phyloP scores from a whole-genome alignment of 1,140 invertebrate species.

The Drosophila nigrodunni region DNA sequence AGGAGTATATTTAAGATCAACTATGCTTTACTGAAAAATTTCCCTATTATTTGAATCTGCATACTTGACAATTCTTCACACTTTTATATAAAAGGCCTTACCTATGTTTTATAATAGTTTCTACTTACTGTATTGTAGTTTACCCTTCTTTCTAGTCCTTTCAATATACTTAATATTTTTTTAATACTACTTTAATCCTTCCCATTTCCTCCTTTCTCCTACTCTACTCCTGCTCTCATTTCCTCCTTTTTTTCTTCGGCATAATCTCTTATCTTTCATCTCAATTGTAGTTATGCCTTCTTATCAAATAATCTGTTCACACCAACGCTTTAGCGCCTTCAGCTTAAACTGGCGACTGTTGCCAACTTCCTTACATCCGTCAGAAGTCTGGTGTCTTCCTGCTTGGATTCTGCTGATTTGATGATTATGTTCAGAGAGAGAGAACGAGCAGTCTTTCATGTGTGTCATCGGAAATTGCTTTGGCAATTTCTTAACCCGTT shows the following conservation, averaged over 20 bases:
- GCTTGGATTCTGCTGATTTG: constrained; percentile 32
- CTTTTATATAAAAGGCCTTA: neutral
- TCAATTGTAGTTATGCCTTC: constrained; percentile 34
- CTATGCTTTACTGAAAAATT: too few species aligned
- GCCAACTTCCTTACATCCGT: constrained; percentile 33
- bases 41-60: too few species aligned
- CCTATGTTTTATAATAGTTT: neutral
- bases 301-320: constrained; percentile 58
- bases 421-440: constrained; percentile 60
- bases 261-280: constrained; percentile 40
- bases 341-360: constrained; percentile 25
- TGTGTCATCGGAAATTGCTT: constrained; percentile 78
- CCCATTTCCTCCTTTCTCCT: neutral
- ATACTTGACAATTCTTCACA: too few species aligned
- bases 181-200: neutral
- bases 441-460: constrained; percentile 52
- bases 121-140: neutral
- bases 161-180: too few species aligned
- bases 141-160: too few species aligned
- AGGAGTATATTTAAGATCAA: too few species aligned
- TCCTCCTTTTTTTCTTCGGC: neutral
- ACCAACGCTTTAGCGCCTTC: constrained; percentile 51
- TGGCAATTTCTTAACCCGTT: constrained; percentile 52
- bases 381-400: constrained; percentile 1
- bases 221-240: neutral